Evolutionary conservation across 2,888 invertebrate species (phyloP).

Genomic region (Stenichneumon culpator): DNA sequence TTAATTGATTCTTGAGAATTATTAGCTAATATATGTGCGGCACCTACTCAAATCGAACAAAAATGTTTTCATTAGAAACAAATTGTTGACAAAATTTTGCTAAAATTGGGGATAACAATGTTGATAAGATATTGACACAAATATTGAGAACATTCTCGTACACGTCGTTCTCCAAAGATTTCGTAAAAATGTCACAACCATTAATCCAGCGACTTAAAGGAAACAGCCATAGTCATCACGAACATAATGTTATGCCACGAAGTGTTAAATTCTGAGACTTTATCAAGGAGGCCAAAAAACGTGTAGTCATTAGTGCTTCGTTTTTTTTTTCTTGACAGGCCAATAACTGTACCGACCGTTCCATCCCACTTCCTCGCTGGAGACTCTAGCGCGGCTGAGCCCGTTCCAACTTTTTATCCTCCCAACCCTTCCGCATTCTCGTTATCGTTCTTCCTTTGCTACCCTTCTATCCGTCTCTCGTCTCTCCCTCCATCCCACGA

Average conservation of each 20-base stretch:
- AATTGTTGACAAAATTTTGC: not conserved
- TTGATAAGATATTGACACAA: too few species aligned
- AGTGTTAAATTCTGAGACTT: not conserved
- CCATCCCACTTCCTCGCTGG: not conserved
- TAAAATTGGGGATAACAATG: too few species aligned
- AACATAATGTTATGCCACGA: too few species aligned
- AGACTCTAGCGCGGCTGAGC: not conserved
- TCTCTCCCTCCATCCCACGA: not conserved
- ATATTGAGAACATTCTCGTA: too few species aligned
- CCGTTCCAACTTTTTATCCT: slow-evolving; percentile 23
- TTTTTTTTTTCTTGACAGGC: slow-evolving; percentile 14
- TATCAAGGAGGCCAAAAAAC: not conserved
- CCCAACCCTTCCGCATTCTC: slow-evolving; percentile 52
- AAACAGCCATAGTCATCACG: too few species aligned
- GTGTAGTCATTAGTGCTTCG: not conserved
- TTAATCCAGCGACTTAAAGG: too few species aligned
- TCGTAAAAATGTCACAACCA: too few species aligned
- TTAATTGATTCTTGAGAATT: not conserved
- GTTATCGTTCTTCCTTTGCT: slow-evolving; percentile 31
- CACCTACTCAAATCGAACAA: not conserved
- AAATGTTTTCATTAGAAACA: not conserved
- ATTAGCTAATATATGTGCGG: too few species aligned
- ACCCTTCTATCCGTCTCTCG: not conserved
- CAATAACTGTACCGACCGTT: slow-evolving; percentile 13
- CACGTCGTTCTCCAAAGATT: too few species aligned